These are phyloP conservation scores for Apamea monoglypha DNA, from an alignment of 2,888 invertebrate genomes.

Conservation along the genomic window DNA sequence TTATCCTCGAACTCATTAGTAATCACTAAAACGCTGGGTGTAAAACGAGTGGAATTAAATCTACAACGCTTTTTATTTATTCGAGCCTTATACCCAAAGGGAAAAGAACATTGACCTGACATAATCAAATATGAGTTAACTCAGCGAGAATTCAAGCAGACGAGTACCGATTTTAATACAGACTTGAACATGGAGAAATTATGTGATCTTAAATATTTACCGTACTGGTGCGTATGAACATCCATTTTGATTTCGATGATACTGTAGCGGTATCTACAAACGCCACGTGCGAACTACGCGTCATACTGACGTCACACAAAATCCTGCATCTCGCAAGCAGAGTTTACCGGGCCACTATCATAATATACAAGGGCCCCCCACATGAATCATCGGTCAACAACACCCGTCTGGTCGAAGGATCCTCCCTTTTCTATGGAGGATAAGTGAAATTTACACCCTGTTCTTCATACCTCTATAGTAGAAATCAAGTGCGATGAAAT, in stretches of 20 bases:
- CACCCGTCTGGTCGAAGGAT: too few species aligned
- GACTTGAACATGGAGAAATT: background rate
- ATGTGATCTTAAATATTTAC: background rate
- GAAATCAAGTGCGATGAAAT: background rate
- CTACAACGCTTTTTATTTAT: background rate
- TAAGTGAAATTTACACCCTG: too few species aligned
- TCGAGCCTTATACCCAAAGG: background rate
- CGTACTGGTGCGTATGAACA: background rate
- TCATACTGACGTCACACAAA: too few species aligned
- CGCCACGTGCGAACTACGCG: too few species aligned
- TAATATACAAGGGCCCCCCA: too few species aligned
- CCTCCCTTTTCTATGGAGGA: too few species aligned
- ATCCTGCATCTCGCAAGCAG: too few species aligned
- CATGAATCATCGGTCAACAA: too few species aligned
- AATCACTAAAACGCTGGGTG: background rate
- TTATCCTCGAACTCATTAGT: constrained; percentile 8
- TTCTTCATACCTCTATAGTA: too few species aligned
- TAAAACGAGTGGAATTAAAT: constrained; percentile 23
- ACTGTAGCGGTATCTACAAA: too few species aligned
- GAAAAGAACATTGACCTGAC: background rate
- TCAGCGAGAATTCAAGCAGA: constrained; percentile 2
- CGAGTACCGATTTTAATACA: constrained; percentile 1
- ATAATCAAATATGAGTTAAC: constrained; percentile 19
- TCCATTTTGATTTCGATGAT: background rate
- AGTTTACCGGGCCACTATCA: too few species aligned